Evolutionary conservation across 2,113 vertebrate genomes (phyloP).

Genomic region (Ptilonorhynchus violaceus): DNA sequence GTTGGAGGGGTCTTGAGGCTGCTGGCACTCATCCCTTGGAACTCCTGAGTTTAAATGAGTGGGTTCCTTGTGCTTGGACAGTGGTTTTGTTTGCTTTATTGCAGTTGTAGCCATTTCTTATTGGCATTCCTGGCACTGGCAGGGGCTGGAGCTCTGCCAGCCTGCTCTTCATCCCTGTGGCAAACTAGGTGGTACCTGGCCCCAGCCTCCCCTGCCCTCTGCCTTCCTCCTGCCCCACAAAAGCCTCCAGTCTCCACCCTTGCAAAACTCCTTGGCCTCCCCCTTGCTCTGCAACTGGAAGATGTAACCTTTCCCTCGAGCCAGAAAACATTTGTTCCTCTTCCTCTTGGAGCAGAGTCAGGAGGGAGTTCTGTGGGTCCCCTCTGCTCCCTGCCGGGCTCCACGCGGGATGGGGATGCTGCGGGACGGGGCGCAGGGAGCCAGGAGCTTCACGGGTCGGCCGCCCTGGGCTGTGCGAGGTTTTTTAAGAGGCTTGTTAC

Average conservation of each 20-base stretch:
- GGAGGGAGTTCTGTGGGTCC: not conserved
- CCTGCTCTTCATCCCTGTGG: not conserved
- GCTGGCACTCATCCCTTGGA: not conserved
- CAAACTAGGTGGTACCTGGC: not conserved
- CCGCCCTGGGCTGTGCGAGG: accelerated
- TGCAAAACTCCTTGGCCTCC: not conserved
- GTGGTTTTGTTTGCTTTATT: not conserved
- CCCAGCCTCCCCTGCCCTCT: not conserved
- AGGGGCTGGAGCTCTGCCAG: not conserved
- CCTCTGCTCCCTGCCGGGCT: not conserved
- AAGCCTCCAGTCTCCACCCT: not conserved
- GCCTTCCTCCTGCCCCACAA: not conserved
- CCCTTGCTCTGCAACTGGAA: slow-evolving; percentile 15
- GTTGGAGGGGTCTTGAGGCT: not conserved
- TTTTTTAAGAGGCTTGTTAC: slow-evolving; percentile 4
- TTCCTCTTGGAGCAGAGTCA: not conserved
- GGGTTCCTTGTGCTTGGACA: not conserved
- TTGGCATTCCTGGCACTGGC: not conserved
- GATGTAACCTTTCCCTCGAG: not conserved
- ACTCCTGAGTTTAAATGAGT: not conserved
- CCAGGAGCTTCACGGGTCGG: accelerated
- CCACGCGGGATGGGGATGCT: accelerated
- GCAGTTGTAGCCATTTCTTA: not conserved
- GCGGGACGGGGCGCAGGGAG: accelerated
- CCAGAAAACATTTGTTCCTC: not conserved